Evolutionary conservation across 2,797 vertebrate species (phyloP), one percentile per base, ranked within the genome.

Genomic region (Hyperoplus immaculatus): DNA sequence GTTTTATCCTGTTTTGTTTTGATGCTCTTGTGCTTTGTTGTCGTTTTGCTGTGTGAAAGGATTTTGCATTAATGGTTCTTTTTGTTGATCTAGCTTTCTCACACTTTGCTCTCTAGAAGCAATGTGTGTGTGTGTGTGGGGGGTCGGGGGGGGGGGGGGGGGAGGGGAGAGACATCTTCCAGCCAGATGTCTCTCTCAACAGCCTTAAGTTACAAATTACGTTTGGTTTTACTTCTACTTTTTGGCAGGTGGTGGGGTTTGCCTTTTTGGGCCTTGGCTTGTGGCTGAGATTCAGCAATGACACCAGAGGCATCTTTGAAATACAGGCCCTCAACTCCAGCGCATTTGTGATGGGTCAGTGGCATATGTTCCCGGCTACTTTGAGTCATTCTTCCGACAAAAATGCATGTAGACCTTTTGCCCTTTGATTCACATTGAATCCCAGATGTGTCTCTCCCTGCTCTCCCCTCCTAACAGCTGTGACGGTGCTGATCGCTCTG

Each of bases 241-340:
- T 54, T 21, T 21, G 1, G 3, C 83, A 95, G 95, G 2, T 94
- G 77, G 14, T 93, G 68, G 95, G 94, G 0, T 1, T 88, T 0
- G 82, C 58, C 1, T 85, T 94, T 2, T 1, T 95, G n/a, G 81
- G 12, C 1, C 72, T 93, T 0, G 94, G 94, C 7, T 0, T 94
- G 49, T 95, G 93, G 92, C 55, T 96, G 57, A 81, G 94, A 36
- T 88, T 94, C 69, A 92, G 93, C 18, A 0, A 14, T 0, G 41
- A 55, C 56, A 94, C 94, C 38, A 79, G 78, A 36, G 72, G 15
- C 4, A 53, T 94, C 43, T 94, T 94, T 18, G 0, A 79, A 45
- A 9, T 91, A 0, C 5, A 87, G 0, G 10, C 0, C 0, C 54
- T 94, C 12, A 83, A 87, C 71, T 92, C 92, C 0, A 79, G 77